phyloP scores from a whole-genome alignment of 1,140 invertebrate genomes.

The Caenorhabditis inopinata region DNA sequence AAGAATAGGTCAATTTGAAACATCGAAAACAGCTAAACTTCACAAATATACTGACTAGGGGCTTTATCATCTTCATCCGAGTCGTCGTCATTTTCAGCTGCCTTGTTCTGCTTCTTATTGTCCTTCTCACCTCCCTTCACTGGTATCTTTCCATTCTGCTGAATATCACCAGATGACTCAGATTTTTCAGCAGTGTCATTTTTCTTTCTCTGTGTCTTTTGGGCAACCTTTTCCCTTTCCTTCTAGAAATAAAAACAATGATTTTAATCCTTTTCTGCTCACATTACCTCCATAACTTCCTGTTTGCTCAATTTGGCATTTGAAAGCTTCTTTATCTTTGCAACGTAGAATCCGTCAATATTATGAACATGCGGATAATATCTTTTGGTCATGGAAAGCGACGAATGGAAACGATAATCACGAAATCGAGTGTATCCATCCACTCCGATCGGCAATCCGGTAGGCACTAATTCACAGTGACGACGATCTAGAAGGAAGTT shows the following conservation, averaged over 20 bases:
- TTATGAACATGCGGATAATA: constrained; percentile 98
- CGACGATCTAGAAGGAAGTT: constrained; percentile 92
- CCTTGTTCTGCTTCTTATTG: background rate
- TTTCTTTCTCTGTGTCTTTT: constrained; percentile 24
- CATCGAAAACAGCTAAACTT: too few species aligned
- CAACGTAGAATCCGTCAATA: constrained; percentile 99
- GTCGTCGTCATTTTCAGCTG: background rate
- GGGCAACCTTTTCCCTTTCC: constrained; percentile 7
- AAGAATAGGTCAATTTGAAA: too few species aligned
- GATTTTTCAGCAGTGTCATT: background rate
- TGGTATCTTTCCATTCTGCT: too few species aligned
- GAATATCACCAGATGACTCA: background rate
- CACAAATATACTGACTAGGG: background rate
- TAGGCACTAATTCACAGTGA: constrained; percentile 85
- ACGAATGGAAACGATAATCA: constrained; percentile 79
- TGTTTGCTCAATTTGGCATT: constrained; percentile 52
- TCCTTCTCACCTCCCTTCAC: background rate
- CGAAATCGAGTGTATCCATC: constrained; percentile 84
- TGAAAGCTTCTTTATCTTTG: constrained; percentile 75
- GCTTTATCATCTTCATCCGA: constrained; percentile 8
- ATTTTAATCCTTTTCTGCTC: background rate
- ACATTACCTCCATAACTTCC: background rate
- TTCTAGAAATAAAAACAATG: background rate
- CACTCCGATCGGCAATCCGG: constrained; percentile 89
- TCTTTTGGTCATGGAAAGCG: constrained; percentile 81